Conservation (phyloP, 2,888 invertebrate genomes). For the Eledone cirrhosa region DNA sequence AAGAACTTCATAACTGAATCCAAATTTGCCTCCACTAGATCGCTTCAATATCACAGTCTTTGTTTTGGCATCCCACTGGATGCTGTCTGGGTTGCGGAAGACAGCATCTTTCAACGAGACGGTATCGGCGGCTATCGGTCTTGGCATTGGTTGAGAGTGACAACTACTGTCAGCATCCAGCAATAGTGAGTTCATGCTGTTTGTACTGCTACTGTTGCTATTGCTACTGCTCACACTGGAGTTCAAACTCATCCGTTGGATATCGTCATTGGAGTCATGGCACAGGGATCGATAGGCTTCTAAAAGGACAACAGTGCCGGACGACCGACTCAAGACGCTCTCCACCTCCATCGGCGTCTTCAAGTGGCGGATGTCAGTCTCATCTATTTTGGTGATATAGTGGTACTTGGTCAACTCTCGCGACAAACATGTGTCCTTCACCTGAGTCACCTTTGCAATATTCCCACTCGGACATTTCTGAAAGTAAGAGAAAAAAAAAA, state of each 20-base stretch:
- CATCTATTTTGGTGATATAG: slow-evolving; percentile 14
- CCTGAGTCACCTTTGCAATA: neutral
- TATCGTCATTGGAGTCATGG: neutral
- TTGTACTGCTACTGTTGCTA: neutral
- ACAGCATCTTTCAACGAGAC: slow-evolving; percentile 7
- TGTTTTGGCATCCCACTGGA: slow-evolving; percentile 15
- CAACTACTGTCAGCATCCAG: neutral
- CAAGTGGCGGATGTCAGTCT: slow-evolving; percentile 2
- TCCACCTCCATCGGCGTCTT: slow-evolving; percentile 1
- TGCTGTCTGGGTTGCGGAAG: slow-evolving; percentile 5
- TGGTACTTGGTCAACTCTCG: neutral
- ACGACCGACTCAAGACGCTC: neutral
- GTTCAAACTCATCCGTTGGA: slow-evolving; percentile 3
- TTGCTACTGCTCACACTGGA: slow-evolving; percentile 5
- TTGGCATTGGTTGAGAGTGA: neutral
- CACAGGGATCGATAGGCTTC: neutral
- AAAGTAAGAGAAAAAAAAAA: neutral
- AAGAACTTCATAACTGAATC: neutral
- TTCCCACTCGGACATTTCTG: neutral
- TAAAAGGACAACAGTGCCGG: slow-evolving; percentile 4
- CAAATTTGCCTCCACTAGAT: neutral
- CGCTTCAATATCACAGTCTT: neutral
- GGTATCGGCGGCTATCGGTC: neutral
- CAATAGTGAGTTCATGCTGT: slow-evolving; percentile 16
- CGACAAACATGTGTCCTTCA: slow-evolving; percentile 8